Conservation (phyloP, 1,140 invertebrate species). For the Muscidifurax raptorellus region DNA sequence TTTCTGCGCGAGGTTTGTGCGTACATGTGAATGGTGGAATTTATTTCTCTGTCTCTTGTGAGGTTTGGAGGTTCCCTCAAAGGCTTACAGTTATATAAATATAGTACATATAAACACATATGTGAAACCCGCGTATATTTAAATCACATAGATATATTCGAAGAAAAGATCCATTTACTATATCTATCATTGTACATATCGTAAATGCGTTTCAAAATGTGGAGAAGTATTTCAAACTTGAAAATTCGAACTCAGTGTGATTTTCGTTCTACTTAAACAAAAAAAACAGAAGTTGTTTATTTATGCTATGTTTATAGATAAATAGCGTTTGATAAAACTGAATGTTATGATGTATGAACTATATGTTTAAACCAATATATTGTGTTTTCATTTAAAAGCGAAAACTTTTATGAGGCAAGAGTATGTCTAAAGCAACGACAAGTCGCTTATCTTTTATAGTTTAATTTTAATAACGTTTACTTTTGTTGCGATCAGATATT, state of each 20-base stretch:
- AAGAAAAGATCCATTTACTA: conserved; percentile 58
- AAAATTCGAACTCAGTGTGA: conserved; percentile 20
- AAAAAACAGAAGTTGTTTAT: conserved; percentile 47
- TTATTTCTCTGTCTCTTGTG: conserved; percentile 23
- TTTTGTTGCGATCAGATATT: not conserved
- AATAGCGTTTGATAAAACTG: conserved; percentile 23
- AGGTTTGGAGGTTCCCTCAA: conserved; percentile 41
- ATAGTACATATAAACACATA: conserved; percentile 55
- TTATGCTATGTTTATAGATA: conserved; percentile 41
- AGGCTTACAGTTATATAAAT: conserved; percentile 58
- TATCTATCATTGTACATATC: conserved; percentile 73
- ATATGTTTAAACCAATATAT: not conserved
- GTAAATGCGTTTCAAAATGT: conserved; percentile 63
- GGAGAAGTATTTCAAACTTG: conserved; percentile 35
- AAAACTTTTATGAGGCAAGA: not conserved
- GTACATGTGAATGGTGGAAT: conserved; percentile 21
- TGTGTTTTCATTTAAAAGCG: not conserved
- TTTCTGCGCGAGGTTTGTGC: conserved; percentile 35
- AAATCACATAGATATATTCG: conserved; percentile 56
- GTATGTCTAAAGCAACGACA: not conserved
- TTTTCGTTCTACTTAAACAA: conserved; percentile 44
- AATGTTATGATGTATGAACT: not conserved
- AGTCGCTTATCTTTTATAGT: not conserved
- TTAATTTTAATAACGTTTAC: not conserved
- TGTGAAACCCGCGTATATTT: conserved; percentile 56